phyloP scores from a whole-genome alignment of 2,797 vertebrate genomes.

The Sternarchorhynchus goeldii region DNA sequence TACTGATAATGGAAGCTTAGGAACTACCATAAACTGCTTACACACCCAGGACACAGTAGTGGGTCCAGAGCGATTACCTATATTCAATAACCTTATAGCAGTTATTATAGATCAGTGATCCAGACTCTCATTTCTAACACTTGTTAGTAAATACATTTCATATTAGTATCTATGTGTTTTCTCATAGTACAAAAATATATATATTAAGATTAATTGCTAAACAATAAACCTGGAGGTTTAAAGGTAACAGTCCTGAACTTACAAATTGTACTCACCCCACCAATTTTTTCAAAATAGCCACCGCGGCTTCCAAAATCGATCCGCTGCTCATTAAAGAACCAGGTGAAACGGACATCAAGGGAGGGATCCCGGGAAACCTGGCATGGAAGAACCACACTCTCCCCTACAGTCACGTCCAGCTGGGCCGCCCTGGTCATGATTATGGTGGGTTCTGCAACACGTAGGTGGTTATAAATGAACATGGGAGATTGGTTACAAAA shows the following conservation, averaged over 20 bases:
- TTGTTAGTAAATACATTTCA: no score
- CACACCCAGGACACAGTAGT: no score
- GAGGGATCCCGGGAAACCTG: conserved; percentile 93
- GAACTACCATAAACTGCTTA: no score
- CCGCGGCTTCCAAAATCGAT: conserved; percentile 91
- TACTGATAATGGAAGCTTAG: no score
- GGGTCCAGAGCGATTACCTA: no score
- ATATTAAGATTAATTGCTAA: background rate
- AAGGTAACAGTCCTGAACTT: background rate
- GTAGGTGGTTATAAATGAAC: background rate
- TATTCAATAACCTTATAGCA: no score
- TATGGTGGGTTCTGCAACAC: conserved; percentile 81
- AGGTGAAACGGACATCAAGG: conserved; percentile 89
- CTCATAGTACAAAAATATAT: background rate
- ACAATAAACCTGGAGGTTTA: background rate
- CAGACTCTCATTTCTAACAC: no score
- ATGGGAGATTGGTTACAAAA: no score
- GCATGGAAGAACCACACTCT: conserved; percentile 92
- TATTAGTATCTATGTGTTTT: no score
- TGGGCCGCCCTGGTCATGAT: conserved; percentile 89
- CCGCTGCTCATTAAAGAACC: conserved; percentile 92
- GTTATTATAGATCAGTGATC: no score
- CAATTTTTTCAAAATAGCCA: conserved; percentile 92
- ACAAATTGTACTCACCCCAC: conserved; percentile 81
- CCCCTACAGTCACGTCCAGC: conserved; percentile 92